A percentile compares a stretch with the other conserved stretches of the same genome.
phyloP scores from a whole-genome alignment of 23 tunicate genomes.

The Ascidia mentula region DNA sequence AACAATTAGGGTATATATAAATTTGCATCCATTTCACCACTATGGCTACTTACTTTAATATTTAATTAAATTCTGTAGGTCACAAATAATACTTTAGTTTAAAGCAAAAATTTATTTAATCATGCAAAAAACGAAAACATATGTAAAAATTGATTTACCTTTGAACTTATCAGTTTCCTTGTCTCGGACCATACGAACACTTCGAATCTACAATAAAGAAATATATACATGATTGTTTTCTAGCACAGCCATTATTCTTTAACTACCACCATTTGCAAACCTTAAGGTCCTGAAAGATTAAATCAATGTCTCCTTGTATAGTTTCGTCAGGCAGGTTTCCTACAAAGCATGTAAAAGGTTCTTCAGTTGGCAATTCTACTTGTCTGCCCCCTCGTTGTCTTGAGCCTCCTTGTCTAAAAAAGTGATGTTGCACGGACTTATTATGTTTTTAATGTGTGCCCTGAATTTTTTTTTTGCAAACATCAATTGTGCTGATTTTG shows the following conservation, averaged over 20 bases:
- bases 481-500: no score
- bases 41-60: neutral
- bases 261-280: constrained; percentile 18
- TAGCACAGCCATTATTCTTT: no score
- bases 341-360: constrained; percentile 86
- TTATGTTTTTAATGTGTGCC: no score
- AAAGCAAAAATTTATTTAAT: no score
- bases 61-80: no score
- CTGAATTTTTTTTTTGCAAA: no score
- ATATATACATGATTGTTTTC: neutral
- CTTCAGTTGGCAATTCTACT: constrained; percentile 76
- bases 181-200: constrained; percentile 87
- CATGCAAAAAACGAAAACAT: no score
- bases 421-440: no score
- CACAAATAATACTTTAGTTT: neutral
- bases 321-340: constrained; percentile 91
- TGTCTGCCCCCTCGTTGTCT: constrained; percentile 47
- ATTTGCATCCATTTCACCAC: neutral
- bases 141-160: constrained; percentile 39
- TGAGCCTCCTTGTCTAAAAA: constrained; percentile 21
- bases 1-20: neutral
- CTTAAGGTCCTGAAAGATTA: constrained; percentile 74
- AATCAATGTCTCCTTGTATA: constrained; percentile 98
- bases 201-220: constrained; percentile 61
- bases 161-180: constrained; percentile 90